Base-by-base conservation (phyloP, 1,140 invertebrate species). In the Cotesia chilonis region DNA sequence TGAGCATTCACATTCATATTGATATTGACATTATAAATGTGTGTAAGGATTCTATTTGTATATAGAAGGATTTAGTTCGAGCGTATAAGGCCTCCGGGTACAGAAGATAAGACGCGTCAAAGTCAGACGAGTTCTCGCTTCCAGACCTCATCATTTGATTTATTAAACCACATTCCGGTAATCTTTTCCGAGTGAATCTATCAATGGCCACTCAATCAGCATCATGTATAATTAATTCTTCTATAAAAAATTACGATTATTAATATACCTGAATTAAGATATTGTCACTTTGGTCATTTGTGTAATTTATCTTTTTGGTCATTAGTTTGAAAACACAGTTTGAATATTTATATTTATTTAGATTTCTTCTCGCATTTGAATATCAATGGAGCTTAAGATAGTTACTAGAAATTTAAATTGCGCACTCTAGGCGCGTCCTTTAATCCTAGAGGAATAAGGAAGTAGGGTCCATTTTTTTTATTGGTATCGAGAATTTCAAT, bases 101-200 rank as follows among this genome's bases (percentile, higher is more conserved):
- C 65, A 68, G 66, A 57, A 68, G 66, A 68, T 68, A 68, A 68
- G 66, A 6, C 52, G 10, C 66, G 51, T 68, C 52, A 68, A 28
- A 68, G 52, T 55, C 10, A 57, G 35, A 68, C 36, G 51, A 57
- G 66, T 55, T 68, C 66, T 68, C 66, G 37, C 51, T 68, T 57
- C 55, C 28, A 68, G 55, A 35, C 57, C 28, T 28, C 14, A 20
- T 35, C 38, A 57, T 59, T 57, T 59, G 66, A 68, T 68, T 68
- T 59, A 68, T 68, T 37, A 54, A 55, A 68, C 66, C 57, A 54
- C 66, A 68, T 68, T 68, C 66, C 66, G 57, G n/a, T 38, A 17
- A 36, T 37, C 51, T 68, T 68, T 68, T 68, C 65, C 65, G 65
- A 47, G 41, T 67, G 54, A 47, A 47, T 68, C 55, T 55, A 68